Evolutionary conservation across 2,113 vertebrate genomes (phyloP).

Genomic region (Holacanthus passer): DNA sequence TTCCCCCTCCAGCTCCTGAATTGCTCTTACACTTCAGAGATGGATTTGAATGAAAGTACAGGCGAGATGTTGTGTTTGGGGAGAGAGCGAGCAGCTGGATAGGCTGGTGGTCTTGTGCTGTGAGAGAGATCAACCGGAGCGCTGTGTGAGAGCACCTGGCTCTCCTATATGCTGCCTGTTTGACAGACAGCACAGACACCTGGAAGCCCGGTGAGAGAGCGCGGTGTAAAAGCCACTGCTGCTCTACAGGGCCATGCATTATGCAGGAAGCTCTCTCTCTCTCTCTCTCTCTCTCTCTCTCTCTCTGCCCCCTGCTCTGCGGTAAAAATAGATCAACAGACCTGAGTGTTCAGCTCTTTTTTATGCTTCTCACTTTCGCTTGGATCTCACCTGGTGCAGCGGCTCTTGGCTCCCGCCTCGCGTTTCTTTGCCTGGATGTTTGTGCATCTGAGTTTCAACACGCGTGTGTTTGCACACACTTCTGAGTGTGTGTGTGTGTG

Average conservation of each 20-base stretch:
- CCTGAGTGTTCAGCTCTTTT: conserved; percentile 72
- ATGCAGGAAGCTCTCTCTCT: conserved; percentile 79
- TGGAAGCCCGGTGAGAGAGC: conserved; percentile 59
- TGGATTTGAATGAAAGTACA: conserved; percentile 16
- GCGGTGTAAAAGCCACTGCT: conserved; percentile 65
- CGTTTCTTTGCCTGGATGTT: conserved; percentile 49
- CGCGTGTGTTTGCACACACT: conserved; percentile 55
- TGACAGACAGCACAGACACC: conserved; percentile 69
- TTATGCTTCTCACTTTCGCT: conserved; percentile 72
- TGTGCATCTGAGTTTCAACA: conserved; percentile 53
- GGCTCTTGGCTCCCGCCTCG: conserved; percentile 42
- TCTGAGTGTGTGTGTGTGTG: conserved; percentile 4
- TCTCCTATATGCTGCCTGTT: conserved; percentile 39
- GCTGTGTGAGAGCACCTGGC: conserved; percentile 59
- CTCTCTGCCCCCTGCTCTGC: conserved; percentile 73
- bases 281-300: conserved; percentile 23
- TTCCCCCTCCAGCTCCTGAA: not conserved
- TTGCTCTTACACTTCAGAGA: conserved; percentile 8
- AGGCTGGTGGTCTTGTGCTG: conserved; percentile 33
- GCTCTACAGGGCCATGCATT: conserved; percentile 79
- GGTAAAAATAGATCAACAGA: conserved; percentile 86
- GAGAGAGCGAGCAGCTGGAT: conserved; percentile 31
- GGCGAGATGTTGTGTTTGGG: conserved; percentile 18
- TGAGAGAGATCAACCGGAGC: conserved; percentile 44
- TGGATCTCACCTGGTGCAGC: conserved; percentile 72